Base-by-base conservation (phyloP, 2,797 vertebrate genomes). In the Chloroceryle amazona region DNA sequence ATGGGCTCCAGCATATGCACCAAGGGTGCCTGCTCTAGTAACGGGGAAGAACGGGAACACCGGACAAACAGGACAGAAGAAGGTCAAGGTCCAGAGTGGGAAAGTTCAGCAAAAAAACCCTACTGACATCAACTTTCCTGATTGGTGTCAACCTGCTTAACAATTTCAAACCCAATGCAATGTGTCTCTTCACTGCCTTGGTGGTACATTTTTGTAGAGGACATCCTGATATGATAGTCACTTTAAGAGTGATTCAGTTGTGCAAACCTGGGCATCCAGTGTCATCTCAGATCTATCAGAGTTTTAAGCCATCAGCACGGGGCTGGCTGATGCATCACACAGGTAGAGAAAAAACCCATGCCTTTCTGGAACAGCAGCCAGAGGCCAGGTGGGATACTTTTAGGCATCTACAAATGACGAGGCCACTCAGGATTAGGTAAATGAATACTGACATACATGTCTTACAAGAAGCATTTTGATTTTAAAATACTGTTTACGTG, bases 1-100 rank as follows among this genome's bases (percentile, higher is more conserved):
- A 98, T 98, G 66, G 98, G 98, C 79, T 98, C 98, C 97, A 98
- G 96, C 90, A 98, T 81, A 89, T 97, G 97, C 63, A 97, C 96
- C 33, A 98, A 95, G 89, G 97, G 97, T 87, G 96, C 78, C 97
- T 98, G 98, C 82, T 98, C 98, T 98, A 97, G 90, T 96, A 96
- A 94, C 9, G 15, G 97, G 94, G 98, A 98, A 96, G 97, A 96
- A 98, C 55, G 95, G 97, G 91, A 96, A 98, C 10, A 96, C 94
- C 49, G 96, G 84, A 97, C 68, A 97, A 92, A 98, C 57, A 98
- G 95, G 93, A 97, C 73, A 98, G 96, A 86, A 97, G 88, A 58
- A 82, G 66, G 91, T 97, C 94, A 97, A 97, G 84, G 89, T 96
- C 86, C 86, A 89, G 86, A 94, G 85, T 10, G 33, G 78, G 71